These are phyloP conservation scores for Blastobasis adustella DNA, from an alignment of 2,888 invertebrate species.

Conservation along the genomic window DNA sequence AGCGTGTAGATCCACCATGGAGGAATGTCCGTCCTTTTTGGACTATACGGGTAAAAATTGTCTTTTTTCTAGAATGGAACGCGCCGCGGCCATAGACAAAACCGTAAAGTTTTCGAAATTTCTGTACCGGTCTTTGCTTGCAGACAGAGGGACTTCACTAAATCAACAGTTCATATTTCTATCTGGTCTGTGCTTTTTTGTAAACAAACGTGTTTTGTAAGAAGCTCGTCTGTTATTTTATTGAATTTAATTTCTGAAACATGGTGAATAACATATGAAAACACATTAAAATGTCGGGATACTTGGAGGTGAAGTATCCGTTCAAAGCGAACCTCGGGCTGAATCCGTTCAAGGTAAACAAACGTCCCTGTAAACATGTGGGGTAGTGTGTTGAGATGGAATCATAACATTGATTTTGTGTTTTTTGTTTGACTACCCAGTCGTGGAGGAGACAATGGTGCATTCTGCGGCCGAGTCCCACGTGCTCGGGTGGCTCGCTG, in stretches of 20 bases:
- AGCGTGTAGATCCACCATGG: no score
- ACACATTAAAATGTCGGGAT: constrained; percentile 63
- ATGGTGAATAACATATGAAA: constrained; percentile 5
- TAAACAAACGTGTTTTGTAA: constrained; percentile 33
- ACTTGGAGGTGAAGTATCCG: constrained; percentile 78
- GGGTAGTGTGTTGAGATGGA: constrained; percentile 5
- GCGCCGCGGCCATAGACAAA: no score
- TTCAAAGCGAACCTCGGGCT: constrained; percentile 75
- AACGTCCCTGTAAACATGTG: constrained; percentile 7
- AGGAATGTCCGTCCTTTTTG: no score
- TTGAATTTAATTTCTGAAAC: background rate
- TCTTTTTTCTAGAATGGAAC: no score
- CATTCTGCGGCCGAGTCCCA: constrained; percentile 73
- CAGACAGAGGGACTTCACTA: no score
- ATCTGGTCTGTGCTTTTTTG: constrained; percentile 28
- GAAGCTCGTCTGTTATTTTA: no score
- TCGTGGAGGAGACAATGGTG: constrained; percentile 81
- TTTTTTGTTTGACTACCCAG: constrained; percentile 39
- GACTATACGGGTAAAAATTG: no score
- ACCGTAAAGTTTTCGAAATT: no score
- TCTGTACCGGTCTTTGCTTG: no score
- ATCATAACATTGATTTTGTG: constrained; percentile 24
- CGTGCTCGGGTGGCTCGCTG: constrained; percentile 68
- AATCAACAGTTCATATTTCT: no score
- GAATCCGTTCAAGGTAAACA: constrained; percentile 78